Conservation (phyloP, 2,113 vertebrate genomes). For the Melanerpes formicivorus region DNA sequence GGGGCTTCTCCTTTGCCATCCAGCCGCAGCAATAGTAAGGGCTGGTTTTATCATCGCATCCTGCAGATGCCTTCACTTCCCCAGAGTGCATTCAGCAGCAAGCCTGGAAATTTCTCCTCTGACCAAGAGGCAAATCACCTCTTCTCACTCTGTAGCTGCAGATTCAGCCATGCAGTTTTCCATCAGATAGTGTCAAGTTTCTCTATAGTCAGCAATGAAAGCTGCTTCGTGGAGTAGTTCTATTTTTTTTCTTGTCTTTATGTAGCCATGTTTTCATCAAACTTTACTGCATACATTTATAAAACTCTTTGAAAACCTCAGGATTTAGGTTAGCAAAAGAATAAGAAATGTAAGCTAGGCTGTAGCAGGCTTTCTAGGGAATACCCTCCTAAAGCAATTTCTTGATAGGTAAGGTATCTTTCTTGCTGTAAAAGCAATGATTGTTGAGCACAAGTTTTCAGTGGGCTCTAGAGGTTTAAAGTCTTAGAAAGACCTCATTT, state of each 20-base stretch:
- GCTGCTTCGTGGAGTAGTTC: not conserved
- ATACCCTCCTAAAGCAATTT: not conserved
- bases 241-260: not conserved
- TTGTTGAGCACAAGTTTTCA: constrained; percentile 21
- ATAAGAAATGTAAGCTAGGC: not conserved
- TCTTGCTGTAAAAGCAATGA: not conserved
- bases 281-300: not conserved
- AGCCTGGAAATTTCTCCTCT: not conserved
- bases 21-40: rapidly evolving
- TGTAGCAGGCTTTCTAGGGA: constrained; percentile 34
- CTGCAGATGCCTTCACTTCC: not conserved
- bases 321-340: constrained; percentile 3
- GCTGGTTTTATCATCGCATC: not conserved
- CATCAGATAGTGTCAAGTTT: not conserved
- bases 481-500: constrained; percentile 36
- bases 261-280: not conserved
- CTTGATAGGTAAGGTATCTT: not conserved
- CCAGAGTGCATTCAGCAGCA: not conserved
- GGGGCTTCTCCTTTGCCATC: not conserved
- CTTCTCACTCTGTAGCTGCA: not conserved
- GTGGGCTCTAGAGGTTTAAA: constrained; percentile 24
- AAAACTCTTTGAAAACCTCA: not conserved
- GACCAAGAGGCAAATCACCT: not conserved
- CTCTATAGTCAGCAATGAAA: not conserved
- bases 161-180: not conserved